Evolutionary conservation across 1,140 invertebrate species (phyloP), one percentile per base, ranked within the genome.

Genomic region (Acromyrmex heyeri): DNA sequence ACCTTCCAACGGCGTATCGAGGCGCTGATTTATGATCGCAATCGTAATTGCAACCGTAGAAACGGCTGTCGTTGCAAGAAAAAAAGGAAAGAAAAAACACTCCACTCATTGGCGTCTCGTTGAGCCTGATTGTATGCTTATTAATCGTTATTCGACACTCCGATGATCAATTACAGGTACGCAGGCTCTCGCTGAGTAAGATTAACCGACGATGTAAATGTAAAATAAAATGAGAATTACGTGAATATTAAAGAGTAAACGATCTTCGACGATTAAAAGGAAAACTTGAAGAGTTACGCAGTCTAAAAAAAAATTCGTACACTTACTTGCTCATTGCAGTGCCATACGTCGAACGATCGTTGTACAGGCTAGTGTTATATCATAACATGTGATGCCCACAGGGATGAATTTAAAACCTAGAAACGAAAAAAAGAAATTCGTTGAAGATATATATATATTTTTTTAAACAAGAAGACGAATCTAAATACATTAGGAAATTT

Each of bases 321-420:
- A 70, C 78, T 81, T 30, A 81, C 78, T 81, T 70, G 64, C 24
- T 81, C 78, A 81, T 81, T 21, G 78, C 78, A 81, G 62, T 44
- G 65, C 65, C 65, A 81, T 81, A 8, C 34, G 77, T 81, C 10
- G 53, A 59, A 81, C 21, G 65, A 16, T 81, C 53, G 50, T 81
- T 81, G 67, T 44, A 48, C 64, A 57, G 50, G 38, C 65, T 38
- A 12, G 38, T 38, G 3, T 10, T 70, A 34, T 70, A 70, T 21
- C 50, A 81, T 70, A 50, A 57, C 27, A 50, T 30, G 34, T 14
- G 65, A 21, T 34, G 53, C 64, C 30, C 30, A 61, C 64, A 30
- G 34, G 34, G 65, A 44, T 70, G 78, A 70, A 81, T 59, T 57
- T 8, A 81, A 27, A 14, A 57, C 16, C 64, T 70, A 21, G 2